A percentile compares a stretch with the other conserved stretches of the same genome.
Evolutionary conservation across 2,888 invertebrate genomes (phyloP).

Genomic region (Campopleginae sp.): DNA sequence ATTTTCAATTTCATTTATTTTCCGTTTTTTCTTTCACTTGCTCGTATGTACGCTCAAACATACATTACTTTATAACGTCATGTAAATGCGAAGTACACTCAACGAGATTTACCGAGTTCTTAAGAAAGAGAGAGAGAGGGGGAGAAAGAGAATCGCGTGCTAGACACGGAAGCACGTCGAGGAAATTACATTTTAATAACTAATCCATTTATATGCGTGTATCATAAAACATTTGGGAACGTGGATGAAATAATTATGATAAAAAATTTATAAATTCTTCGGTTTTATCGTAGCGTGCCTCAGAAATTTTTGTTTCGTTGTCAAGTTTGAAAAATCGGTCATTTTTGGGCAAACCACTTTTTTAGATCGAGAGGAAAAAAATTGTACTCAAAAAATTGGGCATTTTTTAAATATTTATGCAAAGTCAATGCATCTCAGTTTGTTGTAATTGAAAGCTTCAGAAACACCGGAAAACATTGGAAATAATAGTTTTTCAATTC

Average conservation of each 20-base stretch:
- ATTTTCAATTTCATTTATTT: constrained; percentile 64
- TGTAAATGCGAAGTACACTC: constrained; percentile 36
- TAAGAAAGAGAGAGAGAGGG: not conserved
- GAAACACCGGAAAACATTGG: no score
- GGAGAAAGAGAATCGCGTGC: constrained; percentile 50
- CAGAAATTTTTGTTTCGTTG: not conserved
- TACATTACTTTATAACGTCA: not conserved
- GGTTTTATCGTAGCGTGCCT: not conserved
- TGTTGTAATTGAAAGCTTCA: no score
- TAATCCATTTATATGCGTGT: not conserved
- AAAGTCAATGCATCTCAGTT: no score
- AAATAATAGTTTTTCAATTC: no score
- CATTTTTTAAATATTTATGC: no score
- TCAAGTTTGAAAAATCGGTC: not conserved
- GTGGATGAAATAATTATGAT: not conserved
- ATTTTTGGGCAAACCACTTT: not conserved
- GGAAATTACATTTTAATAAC: constrained; percentile 64
- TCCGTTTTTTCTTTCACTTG: constrained; percentile 26
- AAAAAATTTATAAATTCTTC: no score
- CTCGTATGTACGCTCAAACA: not conserved
- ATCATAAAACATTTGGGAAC: not conserved
- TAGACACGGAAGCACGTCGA: constrained; percentile 59
- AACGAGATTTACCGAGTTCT: constrained; percentile 38
- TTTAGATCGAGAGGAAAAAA: no score
- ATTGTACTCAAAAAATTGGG: no score